Percentiles rank a stretch among this genome's conserved stretches.
phyloP scores from a whole-genome alignment of 2,113 vertebrate species.

The Elanus axillaris region DNA sequence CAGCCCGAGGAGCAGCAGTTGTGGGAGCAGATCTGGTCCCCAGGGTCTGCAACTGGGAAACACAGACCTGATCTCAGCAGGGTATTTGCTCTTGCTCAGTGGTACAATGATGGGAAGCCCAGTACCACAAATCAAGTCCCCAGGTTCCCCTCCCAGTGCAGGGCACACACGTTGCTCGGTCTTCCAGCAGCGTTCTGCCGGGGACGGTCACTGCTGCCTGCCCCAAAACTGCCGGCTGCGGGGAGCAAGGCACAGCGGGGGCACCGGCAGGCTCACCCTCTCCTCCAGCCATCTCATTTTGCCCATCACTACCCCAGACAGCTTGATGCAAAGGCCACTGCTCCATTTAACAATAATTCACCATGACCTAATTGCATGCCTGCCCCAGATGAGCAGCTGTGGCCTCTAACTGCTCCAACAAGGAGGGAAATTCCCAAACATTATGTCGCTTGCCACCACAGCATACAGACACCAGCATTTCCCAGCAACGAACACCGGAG shows the following conservation, averaged over 20 bases:
- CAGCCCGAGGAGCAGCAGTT: rapidly evolving
- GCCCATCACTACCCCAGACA: neutral
- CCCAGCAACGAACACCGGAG: neutral
- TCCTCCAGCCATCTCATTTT: neutral
- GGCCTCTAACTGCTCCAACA: neutral
- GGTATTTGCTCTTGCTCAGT: neutral
- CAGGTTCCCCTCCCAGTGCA: neutral
- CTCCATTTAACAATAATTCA: neutral
- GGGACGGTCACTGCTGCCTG: neutral
- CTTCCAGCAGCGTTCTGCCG: neutral
- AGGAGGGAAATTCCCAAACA: neutral
- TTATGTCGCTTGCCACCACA: too few relatives aligned
- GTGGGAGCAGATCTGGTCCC: neutral
- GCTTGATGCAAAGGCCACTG: neutral
- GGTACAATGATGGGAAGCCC: neutral
- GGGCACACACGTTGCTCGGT: rapidly evolving
- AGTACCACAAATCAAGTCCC: neutral
- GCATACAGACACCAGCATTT: neutral
- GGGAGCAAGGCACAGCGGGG: neutral
- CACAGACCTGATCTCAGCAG: rapidly evolving
- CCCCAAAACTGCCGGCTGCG: rapidly evolving
- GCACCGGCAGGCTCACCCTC: rapidly evolving
- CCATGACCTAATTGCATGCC: neutral
- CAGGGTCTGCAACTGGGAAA: neutral
- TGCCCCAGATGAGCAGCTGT: neutral